Conservation (phyloP, 2,797 vertebrate genomes). For the Dromococcyx pavoninus region DNA sequence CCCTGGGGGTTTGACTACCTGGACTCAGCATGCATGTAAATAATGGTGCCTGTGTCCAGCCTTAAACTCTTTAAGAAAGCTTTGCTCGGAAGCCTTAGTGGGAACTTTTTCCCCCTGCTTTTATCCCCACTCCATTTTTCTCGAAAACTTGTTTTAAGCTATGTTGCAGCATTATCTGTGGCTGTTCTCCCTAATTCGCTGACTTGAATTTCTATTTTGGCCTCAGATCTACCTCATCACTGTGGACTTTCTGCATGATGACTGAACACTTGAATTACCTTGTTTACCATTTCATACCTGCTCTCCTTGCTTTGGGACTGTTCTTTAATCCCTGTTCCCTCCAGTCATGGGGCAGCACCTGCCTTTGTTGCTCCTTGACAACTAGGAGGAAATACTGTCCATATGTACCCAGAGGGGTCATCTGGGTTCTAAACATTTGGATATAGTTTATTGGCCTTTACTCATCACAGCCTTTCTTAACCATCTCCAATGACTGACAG, state of each 20-base stretch:
- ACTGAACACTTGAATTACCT: not conserved
- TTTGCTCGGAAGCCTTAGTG: not conserved
- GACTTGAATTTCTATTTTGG: not conserved
- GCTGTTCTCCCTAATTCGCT: not conserved
- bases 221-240: not conserved
- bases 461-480: not conserved
- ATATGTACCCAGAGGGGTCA: not conserved
- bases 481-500: not conserved
- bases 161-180: not conserved
- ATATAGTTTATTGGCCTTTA: not conserved
- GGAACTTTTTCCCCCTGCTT: not conserved
- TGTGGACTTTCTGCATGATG: not conserved
- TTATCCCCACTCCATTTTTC: fast-evolving
- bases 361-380: not conserved
- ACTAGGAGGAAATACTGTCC: not conserved
- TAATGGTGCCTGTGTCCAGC: not conserved
- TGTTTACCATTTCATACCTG: not conserved
- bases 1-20: not conserved
- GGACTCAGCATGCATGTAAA: not conserved
- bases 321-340: not conserved
- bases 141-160: not conserved
- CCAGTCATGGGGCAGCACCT: not conserved
- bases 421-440: not conserved
- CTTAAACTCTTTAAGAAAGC: not conserved
- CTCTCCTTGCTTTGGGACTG: not conserved